phyloP scores from a whole-genome alignment of 2,113 vertebrate genomes.

The Azemiops feae region DNA sequence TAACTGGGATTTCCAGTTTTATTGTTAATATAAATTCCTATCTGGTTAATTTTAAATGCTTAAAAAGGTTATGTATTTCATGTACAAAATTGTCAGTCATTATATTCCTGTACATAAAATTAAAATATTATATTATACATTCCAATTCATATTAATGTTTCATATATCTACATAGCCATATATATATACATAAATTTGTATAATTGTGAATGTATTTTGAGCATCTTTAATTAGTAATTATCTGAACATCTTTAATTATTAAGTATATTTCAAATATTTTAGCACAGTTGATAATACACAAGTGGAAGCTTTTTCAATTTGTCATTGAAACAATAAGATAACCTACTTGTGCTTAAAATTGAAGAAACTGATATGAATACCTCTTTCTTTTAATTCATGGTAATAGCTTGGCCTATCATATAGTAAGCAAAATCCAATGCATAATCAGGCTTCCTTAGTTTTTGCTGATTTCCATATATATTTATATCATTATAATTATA shows the following conservation, averaged over 20 bases:
- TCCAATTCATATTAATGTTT: constrained; percentile 37
- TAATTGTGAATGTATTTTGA: not conserved
- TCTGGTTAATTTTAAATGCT: constrained; percentile 81
- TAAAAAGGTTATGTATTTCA: constrained; percentile 86
- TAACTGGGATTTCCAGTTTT: constrained; percentile 70
- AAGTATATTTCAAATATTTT: not conserved
- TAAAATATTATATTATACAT: constrained; percentile 76
- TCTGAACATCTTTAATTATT: not conserved
- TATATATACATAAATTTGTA: not conserved
- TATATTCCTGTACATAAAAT: constrained; percentile 82
- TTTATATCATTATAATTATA: not conserved
- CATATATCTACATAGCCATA: not conserved
- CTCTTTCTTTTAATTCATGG: not conserved
- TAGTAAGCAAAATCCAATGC: not conserved
- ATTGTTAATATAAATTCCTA: constrained; percentile 88
- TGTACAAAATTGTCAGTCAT: constrained; percentile 93
- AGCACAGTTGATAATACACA: not conserved
- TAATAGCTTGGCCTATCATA: rapidly evolving
- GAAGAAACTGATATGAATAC: not conserved
- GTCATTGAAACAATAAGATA: not conserved
- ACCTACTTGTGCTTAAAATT: not conserved
- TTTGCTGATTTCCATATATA: not conserved
- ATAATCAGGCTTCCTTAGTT: not conserved
- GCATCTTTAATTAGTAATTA: not conserved
- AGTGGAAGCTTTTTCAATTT: not conserved